Conservation (phyloP, 2,113 vertebrate species). For the Phaetusa simplex region DNA sequence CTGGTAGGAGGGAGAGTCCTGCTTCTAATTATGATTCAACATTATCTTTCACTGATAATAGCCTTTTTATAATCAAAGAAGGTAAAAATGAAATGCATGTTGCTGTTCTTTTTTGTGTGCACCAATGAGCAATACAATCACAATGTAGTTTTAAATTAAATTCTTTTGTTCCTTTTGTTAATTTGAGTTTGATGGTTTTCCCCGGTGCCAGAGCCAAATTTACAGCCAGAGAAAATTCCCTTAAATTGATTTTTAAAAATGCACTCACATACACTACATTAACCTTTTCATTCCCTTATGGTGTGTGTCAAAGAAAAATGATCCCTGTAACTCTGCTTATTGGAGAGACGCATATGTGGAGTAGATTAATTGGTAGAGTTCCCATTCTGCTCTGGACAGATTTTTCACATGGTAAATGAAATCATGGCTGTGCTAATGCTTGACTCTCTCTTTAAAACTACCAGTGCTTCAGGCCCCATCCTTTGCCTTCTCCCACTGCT, state of each 20-base stretch:
- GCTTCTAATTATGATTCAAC: conserved; percentile 27
- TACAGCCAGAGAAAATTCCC: conserved; percentile 32
- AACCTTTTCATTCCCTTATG: conserved; percentile 36
- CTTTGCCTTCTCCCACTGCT: neutral
- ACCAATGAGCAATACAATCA: conserved; percentile 6
- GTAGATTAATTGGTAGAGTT: conserved; percentile 9
- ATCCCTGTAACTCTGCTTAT: neutral
- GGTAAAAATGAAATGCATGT: conserved; percentile 23
- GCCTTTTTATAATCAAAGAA: conserved; percentile 32
- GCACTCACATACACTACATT: neutral
- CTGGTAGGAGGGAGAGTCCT: neutral
- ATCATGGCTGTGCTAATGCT: neutral
- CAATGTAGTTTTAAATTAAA: conserved; percentile 37
- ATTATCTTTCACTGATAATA: conserved; percentile 40
- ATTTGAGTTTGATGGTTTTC: conserved; percentile 49
- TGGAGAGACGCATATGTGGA: neutral
- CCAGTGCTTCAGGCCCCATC: neutral
- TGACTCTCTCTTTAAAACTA: neutral
- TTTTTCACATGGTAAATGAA: neutral
- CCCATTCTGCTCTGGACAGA: neutral
- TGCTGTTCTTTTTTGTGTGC: neutral
- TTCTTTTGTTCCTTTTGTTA: conserved; percentile 56
- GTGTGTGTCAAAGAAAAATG: conserved; percentile 8
- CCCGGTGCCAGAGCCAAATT: conserved; percentile 24
- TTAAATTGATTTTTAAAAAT: conserved; percentile 53